Base-by-base conservation (phyloP, 2,113 vertebrate genomes). In the Xenus cinereus region DNA sequence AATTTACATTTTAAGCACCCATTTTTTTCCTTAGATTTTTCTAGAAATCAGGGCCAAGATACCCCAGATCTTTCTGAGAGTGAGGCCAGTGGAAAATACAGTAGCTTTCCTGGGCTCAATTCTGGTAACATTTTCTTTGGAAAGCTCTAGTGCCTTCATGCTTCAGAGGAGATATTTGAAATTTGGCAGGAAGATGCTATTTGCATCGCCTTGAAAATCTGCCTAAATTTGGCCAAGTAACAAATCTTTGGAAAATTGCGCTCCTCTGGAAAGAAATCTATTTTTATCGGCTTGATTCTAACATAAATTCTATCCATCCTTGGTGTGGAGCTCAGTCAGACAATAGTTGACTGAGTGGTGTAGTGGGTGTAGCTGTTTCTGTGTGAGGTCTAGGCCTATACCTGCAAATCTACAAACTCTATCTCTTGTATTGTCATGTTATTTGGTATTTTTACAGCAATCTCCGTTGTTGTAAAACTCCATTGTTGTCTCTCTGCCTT, bases 51-150 rank as follows among this genome's bases (percentile, higher is more conserved):
- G 17, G 43, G 43, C 33, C 73, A 84, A 66, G 84, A 53, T 41
- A 87, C 19, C n/a, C 27, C 43, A 53, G 35, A 10, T 82, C 2
- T 84, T 89, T 80, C 48, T 59, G 63, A 84, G 79, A 89, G 39
- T 18, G 21, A 75, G 39, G 59, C 78, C 64, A 91, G 39, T 76
- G 91, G 83, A 90, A 96, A 94, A 90, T 75, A 93, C 59, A 90
- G 83, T 96, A 90, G 73, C 92, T 89, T 93, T 90, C 80, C 77
- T 89, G 69, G 76, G 86, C 59, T 93, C 33, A 90, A 9, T 82
- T 78, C 73, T 92, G 32, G 69, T 92, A 94, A 84, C 69, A 28
- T 87, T 95, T 95, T 75, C 68, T 93, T 84, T 93, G 94, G 86
- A 94, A 93, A 84, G 48, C 19, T 75, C 19, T 75, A 64, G 14